Evolutionary conservation across 2,113 vertebrate genomes (phyloP), one percentile per base, ranked within the genome.

Genomic region (Eulemur macaco): DNA sequence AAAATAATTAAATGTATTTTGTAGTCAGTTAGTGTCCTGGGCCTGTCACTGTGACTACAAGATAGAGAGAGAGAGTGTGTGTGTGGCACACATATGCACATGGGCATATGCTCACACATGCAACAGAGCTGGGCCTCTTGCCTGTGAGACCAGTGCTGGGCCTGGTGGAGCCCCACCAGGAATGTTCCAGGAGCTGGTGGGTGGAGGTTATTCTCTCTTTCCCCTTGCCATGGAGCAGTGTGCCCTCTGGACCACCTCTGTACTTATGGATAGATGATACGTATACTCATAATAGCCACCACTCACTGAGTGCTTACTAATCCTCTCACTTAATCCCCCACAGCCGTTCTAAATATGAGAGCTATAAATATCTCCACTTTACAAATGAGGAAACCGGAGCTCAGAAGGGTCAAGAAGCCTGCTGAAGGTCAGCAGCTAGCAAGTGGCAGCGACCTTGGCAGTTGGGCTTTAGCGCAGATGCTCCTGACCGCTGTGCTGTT

Each of bases 301-400:
- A 47, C 81, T 39, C 73, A 5, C 18, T 5, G 29, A 82, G 50
- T 45, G 9, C 64, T 73, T 14, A 23, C 86, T 68, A 29, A 91
- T 91, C 89, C 80, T 66, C 52, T 42, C 94, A 85, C 39, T 85
- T 82, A 89, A 92, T 82, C 95, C 21, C 2, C 1, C 34, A 42
- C 68, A 45, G 25, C 87, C 21, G 31, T 29, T 54, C 37, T 63
- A 73, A 66, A 74, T 60, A 47, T 47, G 50, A 86, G 8, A 10
- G 4, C 88, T 95, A 95, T 97, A 96, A 96, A 96, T 96, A 96
- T 6, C 85, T 80, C 29, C 34, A 11, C 76, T 37, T 90, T 77
- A 71, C 47, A 69, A 42, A 29, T 20, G 74, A 71, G 87, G 87
- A 95, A 94, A 96, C 89, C 29, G 5, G 50, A 96, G 71, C 94